Evolutionary conservation across 2,113 vertebrate species (phyloP), one percentile per base, ranked within the genome.

Genomic region (Gobio gobio): DNA sequence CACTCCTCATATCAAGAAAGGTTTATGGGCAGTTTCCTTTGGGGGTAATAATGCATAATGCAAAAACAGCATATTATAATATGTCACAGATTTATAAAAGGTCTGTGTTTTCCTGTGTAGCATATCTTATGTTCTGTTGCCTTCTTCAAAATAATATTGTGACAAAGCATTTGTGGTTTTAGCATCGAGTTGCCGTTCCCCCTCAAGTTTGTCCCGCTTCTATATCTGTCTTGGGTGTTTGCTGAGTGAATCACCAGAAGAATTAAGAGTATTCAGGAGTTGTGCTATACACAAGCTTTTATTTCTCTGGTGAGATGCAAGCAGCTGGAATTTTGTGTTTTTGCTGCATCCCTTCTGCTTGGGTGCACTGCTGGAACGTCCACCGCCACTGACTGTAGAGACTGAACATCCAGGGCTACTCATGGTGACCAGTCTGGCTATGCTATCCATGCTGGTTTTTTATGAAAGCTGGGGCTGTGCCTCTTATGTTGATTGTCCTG

Each of bases 341-440:
- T 73, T 73, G 85, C 64, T 61, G 51, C 78, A 58, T 83, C 54
- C 26, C 83, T 81, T 88, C 85, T 86, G 83, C 83, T 74, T 78
- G 72, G 66, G 26, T 83, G 81, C 87, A 59, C 49, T 40, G 59
- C 24, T 54, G 83, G 61, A 82, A 84, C 63, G 29, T 56, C 9
- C 29, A 82, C 54, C 14, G 12, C 78, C 63, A 79, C 29, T 80
- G 43, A 79, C 51, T 29, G 26, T 61, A 43, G 58, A 47, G 4
- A 47, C 45, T 22, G 49, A 66, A 56, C 43, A 73, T 47, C 20
- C 81, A 78, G 45, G 73, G 18, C 51, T 63, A 51, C 26, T 33
- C 47, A 68, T 36, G 26, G 8, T 36, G 29, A 36, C 29, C 29
- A 18, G 20, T 40, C 33, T 68, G 16, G 36, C 29, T 33, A 36